A percentile compares a stretch with the other conserved stretches of the same genome.
phyloP scores from a whole-genome alignment of 2,888 invertebrate genomes.

The Halocaridina rubra region DNA sequence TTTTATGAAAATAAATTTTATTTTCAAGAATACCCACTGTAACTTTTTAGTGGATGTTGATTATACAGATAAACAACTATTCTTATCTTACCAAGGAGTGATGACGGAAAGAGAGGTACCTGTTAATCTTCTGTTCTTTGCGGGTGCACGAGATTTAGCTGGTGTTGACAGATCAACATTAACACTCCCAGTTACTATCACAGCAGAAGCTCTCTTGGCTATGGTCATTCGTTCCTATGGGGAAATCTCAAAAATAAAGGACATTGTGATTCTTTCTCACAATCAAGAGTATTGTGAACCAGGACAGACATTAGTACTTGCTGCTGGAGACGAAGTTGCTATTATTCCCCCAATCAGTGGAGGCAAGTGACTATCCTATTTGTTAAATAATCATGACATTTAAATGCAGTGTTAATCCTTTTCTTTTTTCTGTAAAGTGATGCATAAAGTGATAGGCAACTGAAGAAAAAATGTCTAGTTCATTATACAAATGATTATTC shows the following conservation, averaged over 20 bases:
- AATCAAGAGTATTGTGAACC: slow-evolving; percentile 83
- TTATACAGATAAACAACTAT: no score
- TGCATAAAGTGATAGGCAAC: neutral
- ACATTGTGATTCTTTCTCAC: slow-evolving; percentile 81
- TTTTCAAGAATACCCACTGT: no score
- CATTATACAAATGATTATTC: neutral
- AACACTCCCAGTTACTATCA: slow-evolving; percentile 71
- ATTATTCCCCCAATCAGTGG: slow-evolving; percentile 95
- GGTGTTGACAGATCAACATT: slow-evolving; percentile 75
- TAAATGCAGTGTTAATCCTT: no score
- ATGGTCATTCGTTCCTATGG: slow-evolving; percentile 75
- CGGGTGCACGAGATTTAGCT: slow-evolving; percentile 86
- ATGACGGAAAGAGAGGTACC: slow-evolving; percentile 50
- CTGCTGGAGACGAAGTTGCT: slow-evolving; percentile 84
- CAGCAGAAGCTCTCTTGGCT: slow-evolving; percentile 74
- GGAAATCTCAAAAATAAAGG: slow-evolving; percentile 75
- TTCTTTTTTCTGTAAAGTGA: neutral
- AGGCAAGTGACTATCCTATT: slow-evolving; percentile 74
- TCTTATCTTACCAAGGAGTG: slow-evolving; percentile 11
- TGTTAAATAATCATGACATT: no score
- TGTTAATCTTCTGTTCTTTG: slow-evolving; percentile 79
- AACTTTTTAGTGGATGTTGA: no score
- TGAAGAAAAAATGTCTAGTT: neutral
- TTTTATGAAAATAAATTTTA: no score
- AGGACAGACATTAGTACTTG: slow-evolving; percentile 73